Conservation (phyloP, 2,113 vertebrate genomes). For the Apteryx owenii region DNA sequence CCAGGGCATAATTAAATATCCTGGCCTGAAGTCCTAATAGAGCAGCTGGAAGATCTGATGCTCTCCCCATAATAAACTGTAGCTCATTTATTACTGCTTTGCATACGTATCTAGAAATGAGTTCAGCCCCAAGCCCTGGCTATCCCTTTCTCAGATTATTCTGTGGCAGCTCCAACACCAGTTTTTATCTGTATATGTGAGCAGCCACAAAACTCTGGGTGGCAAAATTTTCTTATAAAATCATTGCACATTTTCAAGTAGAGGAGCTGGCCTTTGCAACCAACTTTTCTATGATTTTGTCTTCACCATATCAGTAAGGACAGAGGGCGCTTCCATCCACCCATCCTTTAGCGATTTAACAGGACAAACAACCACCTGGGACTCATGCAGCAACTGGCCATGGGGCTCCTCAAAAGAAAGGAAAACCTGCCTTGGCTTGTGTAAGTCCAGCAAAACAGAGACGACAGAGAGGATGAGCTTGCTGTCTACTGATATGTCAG, state of each 20-base stretch:
- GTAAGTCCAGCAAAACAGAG: background rate
- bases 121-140: background rate
- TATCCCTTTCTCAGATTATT: background rate
- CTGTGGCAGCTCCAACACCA: background rate
- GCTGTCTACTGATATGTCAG: background rate
- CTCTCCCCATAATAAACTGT: background rate
- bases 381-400: background rate
- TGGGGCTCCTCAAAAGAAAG: background rate
- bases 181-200: background rate
- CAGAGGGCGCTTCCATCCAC: background rate
- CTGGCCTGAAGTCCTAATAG: conserved; percentile 27
- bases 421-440: background rate
- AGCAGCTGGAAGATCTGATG: conserved; percentile 40
- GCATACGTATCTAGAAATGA: background rate
- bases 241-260: background rate
- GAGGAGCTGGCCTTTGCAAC: background rate
- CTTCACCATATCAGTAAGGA: background rate
- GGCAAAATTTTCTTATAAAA: background rate
- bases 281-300: background rate
- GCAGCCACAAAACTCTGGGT: background rate
- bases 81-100: conserved; percentile 38
- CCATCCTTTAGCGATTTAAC: background rate
- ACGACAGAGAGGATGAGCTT: background rate
- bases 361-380: background rate
- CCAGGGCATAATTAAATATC: conserved; percentile 42